A percentile compares a stretch with the other conserved stretches of the same genome.
phyloP scores from a whole-genome alignment of 1,140 invertebrate species.

The Holotrichia oblita region DNA sequence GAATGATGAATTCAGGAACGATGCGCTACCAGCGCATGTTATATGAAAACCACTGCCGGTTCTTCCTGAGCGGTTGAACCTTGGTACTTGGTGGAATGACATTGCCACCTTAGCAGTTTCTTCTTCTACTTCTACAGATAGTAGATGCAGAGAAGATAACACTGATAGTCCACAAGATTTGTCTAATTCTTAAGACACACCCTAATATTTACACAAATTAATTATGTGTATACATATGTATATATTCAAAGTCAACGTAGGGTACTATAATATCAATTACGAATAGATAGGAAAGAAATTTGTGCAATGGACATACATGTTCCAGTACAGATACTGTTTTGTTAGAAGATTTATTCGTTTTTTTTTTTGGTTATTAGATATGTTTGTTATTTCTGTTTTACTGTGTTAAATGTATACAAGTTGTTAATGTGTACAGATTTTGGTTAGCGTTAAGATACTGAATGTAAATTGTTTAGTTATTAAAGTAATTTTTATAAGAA shows the following conservation, averaged over 20 bases:
- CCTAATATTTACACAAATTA: slow-evolving; percentile 7
- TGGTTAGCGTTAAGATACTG: slow-evolving; percentile 1
- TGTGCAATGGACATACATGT: slow-evolving; percentile 3
- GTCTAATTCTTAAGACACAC: slow-evolving; percentile 21
- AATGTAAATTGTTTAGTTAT: slow-evolving; percentile 33
- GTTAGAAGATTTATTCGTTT: background rate
- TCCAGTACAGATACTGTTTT: slow-evolving; percentile 15
- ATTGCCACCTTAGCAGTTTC: slow-evolving; percentile 55
- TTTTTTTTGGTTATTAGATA: slow-evolving; percentile 3
- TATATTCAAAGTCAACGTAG: slow-evolving; percentile 8
- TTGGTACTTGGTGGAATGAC: slow-evolving; percentile 65
- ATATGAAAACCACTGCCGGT: slow-evolving; percentile 86
- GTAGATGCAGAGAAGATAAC: slow-evolving; percentile 24
- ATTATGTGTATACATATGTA: slow-evolving; percentile 1
- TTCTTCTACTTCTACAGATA: slow-evolving; percentile 24
- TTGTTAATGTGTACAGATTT: slow-evolving; percentile 31
- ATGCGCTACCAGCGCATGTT: slow-evolving; percentile 66
- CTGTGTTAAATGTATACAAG: background rate
- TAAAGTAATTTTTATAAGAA: slow-evolving; percentile 32
- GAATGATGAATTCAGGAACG: slow-evolving; percentile 62
- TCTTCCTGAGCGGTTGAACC: slow-evolving; percentile 69
- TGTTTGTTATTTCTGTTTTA: slow-evolving; percentile 17
- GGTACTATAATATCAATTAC: background rate
- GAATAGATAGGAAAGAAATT: background rate
- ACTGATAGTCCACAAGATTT: slow-evolving; percentile 16